A percentile compares a stretch with the other conserved stretches of the same genome.
Evolutionary conservation across 2,888 invertebrate species (phyloP).

Genomic region (Dryobotodes eremita): DNA sequence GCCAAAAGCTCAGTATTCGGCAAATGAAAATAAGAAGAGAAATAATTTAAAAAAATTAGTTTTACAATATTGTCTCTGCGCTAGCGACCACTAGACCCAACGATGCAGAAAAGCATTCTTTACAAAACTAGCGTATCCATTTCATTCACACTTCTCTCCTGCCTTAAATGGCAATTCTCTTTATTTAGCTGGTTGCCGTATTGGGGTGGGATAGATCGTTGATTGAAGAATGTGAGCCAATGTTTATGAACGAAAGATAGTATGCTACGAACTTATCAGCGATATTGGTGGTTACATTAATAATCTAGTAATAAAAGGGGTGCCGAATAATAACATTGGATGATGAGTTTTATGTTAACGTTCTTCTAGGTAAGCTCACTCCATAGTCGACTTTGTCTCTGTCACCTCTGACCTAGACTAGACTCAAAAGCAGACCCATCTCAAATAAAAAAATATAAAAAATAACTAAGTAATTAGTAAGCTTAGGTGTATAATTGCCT

Average conservation of each 20-base stretch:
- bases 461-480: background rate
- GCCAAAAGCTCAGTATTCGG: no score
- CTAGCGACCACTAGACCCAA: no score
- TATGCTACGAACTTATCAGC: slow-evolving; percentile 4
- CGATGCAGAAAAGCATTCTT: background rate
- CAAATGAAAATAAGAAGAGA: no score
- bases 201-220: slow-evolving; percentile 64
- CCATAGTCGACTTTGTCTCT: no score
- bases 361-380: no score
- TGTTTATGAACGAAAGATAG: slow-evolving; percentile 41
- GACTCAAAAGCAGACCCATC: no score
- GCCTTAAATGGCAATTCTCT: slow-evolving; percentile 72
- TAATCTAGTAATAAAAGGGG: background rate
- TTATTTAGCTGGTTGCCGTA: slow-evolving; percentile 71
- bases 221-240: slow-evolving; percentile 67
- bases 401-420: no score
- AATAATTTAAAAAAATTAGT: no score
- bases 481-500: background rate
- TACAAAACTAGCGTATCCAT: slow-evolving; percentile 53
- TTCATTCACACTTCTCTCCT: background rate
- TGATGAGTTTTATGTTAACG: background rate
- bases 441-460: no score
- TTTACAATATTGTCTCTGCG: no score
- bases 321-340: background rate
- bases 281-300: slow-evolving; percentile 7